These are phyloP conservation scores for Epizoanthus stellaris DNA, from an alignment of 92 coral and sea anemone species.

Conservation along the genomic window DNA sequence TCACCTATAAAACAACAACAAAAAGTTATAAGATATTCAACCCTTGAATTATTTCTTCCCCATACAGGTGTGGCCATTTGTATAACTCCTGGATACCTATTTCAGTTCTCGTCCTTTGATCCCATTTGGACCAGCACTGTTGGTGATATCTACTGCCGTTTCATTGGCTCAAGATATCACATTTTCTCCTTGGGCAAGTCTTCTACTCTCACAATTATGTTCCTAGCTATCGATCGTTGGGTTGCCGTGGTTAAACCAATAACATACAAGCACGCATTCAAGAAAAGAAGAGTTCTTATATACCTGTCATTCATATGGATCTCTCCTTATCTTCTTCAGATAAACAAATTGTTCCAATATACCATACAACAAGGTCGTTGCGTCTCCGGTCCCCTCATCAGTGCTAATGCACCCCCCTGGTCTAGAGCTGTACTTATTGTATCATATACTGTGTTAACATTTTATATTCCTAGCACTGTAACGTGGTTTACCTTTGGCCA, in stretches of 20 bases:
- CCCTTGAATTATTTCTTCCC: background rate
- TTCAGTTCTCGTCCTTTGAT: slow-evolving; percentile 1
- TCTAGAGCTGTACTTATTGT: slow-evolving; percentile 35
- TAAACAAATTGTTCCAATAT: slow-evolving; percentile 4
- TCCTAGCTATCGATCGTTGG: slow-evolving; percentile 26
- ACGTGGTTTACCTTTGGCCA: slow-evolving; percentile 64
- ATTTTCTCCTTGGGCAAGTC: slow-evolving; percentile 14
- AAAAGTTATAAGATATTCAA: too few relatives aligned
- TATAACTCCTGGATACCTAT: slow-evolving; percentile 11
- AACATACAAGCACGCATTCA: background rate
- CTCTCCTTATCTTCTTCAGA: slow-evolving; percentile 11
- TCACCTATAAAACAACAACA: too few relatives aligned
- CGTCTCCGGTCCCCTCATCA: slow-evolving; percentile 6
- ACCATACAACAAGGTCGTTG: background rate
- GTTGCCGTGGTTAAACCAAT: slow-evolving; percentile 3
- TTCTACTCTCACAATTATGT: slow-evolving; percentile 17
- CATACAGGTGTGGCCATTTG: slow-evolving; percentile 3
- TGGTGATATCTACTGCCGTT: background rate
- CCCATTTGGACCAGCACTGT: background rate
- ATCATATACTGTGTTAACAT: slow-evolving; percentile 54
- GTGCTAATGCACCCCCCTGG: slow-evolving; percentile 23
- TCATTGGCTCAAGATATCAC: background rate
- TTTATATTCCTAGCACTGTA: slow-evolving; percentile 64
- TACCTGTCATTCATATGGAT: background rate
- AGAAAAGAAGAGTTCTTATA: background rate